Conservation (phyloP, 2,113 vertebrate species). For the Prochilodus magdalenae region DNA sequence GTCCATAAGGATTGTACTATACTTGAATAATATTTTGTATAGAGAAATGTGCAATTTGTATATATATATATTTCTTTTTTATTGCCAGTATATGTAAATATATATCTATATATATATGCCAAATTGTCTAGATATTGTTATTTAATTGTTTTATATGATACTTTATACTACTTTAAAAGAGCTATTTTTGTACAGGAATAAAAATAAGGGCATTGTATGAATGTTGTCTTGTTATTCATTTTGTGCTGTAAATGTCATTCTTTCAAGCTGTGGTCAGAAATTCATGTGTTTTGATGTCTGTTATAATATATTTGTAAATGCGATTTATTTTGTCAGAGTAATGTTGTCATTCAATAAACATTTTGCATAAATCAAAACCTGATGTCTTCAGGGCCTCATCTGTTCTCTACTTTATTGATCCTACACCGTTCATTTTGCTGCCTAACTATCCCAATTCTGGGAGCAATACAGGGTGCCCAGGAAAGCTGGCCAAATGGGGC, state of each 20-base stretch:
- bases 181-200: constrained; percentile 97
- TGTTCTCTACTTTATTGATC: constrained; percentile 9
- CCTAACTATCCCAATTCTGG: too few relatives aligned
- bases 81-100: constrained; percentile 81
- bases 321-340: constrained; percentile 82
- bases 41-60: constrained; percentile 95
- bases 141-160: constrained; percentile 92
- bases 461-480: too few relatives aligned
- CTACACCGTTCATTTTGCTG: too few relatives aligned
- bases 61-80: constrained; percentile 69
- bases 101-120: not conserved
- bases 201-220: constrained; percentile 95
- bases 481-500: too few relatives aligned
- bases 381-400: constrained; percentile 58
- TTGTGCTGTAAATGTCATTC: constrained; percentile 75
- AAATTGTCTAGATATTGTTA: constrained; percentile 79
- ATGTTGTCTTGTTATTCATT: constrained; percentile 72
- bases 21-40: constrained; percentile 87
- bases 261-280: constrained; percentile 72
- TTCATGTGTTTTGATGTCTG: constrained; percentile 73
- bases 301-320: constrained; percentile 81
- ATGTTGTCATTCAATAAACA: constrained; percentile 85
- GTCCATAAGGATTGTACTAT: constrained; percentile 84
- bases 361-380: constrained; percentile 70
- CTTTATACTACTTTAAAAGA: constrained; percentile 81